Base-by-base conservation (phyloP, 2,888 invertebrate species). In the Dichetophora obliterata region DNA sequence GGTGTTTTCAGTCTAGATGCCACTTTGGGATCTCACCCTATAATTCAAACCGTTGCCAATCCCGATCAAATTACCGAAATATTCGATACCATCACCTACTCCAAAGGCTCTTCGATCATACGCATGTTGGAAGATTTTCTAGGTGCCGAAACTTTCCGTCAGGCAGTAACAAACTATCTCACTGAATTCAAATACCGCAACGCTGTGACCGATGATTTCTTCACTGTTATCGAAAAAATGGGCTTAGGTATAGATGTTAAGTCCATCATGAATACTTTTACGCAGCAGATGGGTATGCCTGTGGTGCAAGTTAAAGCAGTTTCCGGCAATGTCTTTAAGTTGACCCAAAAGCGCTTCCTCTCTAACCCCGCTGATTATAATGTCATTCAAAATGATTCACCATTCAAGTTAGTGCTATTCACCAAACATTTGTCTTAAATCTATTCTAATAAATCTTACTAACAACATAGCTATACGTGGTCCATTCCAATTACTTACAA, bases 1-100 rank as follows among this genome's bases (percentile, higher is more conserved):
- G 88, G 91, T 0, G 96, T 95, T 0, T 87, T 97, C 70, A 90
- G 89, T 3, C 90, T 93, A 2, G 98, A 98, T 86, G 92, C 95
- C 0, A 94, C 94, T 76, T 88, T 94, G 5, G 95, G 94, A 74
- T 96, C 97, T 0, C 98, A 98, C 90, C 96, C 98, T 0, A 97
- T 98, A 75, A 94, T 97, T 9, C 94, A 96, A 87, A 92, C 91
- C 2, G 97, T 98, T 8, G 91, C 91, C 57, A 95, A 95, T 81
- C 97, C 98, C 0, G 95, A 96, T 87, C 94, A 98, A 90, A 98
- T 98, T 77, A 96, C 95, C 0, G 94, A 96, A 83, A 94, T 98
- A 78, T 98, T 98, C 86, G 98, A 98, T 86, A 90, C 92, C 0
- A 98, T 98, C 80, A 96, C 97, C 0, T 98, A 98, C 85, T 93